Percentiles rank a stretch among this genome's conserved stretches.
Conservation (phyloP, 1,140 invertebrate species). For the Brachionus calyciflorus region DNA sequence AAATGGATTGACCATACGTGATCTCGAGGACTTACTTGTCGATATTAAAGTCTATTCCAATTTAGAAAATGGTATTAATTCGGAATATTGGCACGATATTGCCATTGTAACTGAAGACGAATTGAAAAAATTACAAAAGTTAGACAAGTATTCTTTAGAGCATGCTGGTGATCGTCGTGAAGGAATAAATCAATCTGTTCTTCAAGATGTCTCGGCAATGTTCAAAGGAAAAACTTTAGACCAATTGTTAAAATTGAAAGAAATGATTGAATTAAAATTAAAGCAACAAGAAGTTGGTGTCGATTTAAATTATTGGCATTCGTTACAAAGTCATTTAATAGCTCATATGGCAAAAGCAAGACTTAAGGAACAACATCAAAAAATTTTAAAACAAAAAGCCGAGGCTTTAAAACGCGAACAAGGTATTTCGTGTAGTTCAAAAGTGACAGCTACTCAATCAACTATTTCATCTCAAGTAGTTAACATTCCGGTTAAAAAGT, state of each 20-base stretch:
- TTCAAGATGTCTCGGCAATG: conserved; percentile 78
- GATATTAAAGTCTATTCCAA: conserved; percentile 79
- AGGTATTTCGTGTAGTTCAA: not conserved
- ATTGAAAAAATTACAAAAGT: conserved; percentile 75
- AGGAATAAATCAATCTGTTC: conserved; percentile 88
- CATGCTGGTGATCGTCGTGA: conserved; percentile 69
- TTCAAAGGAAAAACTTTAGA: conserved; percentile 89
- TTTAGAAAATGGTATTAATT: conserved; percentile 72
- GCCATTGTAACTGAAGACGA: conserved; percentile 93
- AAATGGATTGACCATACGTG: conserved; percentile 81
- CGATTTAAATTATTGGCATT: conserved; percentile 98
- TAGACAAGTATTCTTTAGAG: conserved; percentile 61
- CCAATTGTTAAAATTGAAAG: conserved; percentile 77
- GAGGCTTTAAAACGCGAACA: conserved; percentile 79
- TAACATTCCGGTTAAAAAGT: conserved; percentile 9
- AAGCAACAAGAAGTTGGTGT: conserved; percentile 76
- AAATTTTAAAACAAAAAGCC: conserved; percentile 82
- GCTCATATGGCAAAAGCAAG: conserved; percentile 90
- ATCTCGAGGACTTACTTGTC: conserved; percentile 93
- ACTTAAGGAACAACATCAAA: conserved; percentile 84
- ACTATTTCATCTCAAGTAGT: not conserved
- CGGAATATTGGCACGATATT: conserved; percentile 94
- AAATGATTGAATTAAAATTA: conserved; percentile 78
- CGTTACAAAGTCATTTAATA: conserved; percentile 83
- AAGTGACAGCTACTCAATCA: conserved; percentile 48